These are phyloP conservation scores for Nematostella vectensis DNA, from an alignment of 92 coral and sea anemone species.

Conservation along the genomic window DNA sequence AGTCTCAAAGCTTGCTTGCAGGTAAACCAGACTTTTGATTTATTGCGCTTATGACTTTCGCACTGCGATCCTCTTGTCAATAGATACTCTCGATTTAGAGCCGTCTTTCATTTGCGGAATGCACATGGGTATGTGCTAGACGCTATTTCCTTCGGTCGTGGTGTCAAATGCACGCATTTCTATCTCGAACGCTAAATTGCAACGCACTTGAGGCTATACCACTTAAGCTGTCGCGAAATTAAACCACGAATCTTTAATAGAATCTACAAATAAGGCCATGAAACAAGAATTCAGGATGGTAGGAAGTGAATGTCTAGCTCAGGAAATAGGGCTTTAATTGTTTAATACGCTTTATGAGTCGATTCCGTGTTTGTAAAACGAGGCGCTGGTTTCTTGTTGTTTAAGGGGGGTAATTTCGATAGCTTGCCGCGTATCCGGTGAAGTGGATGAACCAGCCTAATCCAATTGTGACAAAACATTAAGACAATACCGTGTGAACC, in stretches of 20 bases:
- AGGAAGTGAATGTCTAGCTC: no score
- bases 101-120: background rate
- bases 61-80: background rate
- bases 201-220: background rate
- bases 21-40: background rate
- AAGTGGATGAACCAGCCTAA: background rate
- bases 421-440: background rate
- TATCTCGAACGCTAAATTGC: background rate
- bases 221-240: background rate
- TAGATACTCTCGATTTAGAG: background rate
- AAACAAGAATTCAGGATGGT: no score
- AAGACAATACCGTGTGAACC: background rate
- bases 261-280: background rate
- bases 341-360: background rate
- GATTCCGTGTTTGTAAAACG: no score
- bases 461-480: slow-evolving; percentile 2
- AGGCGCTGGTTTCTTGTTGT: no score
- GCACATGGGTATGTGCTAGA: background rate
- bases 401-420: background rate
- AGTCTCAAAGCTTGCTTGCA: no score
- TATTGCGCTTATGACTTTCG: background rate
- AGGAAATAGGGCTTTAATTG: background rate
- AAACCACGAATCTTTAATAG: background rate
- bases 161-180: background rate
- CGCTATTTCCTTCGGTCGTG: background rate